Conservation (phyloP, 1,140 invertebrate species). For the Piezodorus guildinii region DNA sequence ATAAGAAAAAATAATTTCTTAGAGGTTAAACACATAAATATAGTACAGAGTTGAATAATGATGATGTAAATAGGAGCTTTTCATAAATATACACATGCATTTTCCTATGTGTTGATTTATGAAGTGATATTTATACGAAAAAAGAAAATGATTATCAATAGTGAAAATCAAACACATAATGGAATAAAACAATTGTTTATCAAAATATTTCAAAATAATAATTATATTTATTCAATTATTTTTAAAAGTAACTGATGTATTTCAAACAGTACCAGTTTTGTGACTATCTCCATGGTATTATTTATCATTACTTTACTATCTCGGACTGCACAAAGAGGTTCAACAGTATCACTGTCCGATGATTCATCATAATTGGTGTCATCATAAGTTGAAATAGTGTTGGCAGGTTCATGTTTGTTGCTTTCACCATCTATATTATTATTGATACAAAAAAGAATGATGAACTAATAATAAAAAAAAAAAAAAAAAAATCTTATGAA, state of each 20-base stretch:
- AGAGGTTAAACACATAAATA: too few species aligned
- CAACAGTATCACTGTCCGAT: slow-evolving; percentile 43
- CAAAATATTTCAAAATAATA: too few species aligned
- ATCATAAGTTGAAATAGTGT: slow-evolving; percentile 19
- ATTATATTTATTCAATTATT: too few species aligned
- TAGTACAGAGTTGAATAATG: too few species aligned
- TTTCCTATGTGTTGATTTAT: too few species aligned
- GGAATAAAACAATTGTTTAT: too few species aligned
- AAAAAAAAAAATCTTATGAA: neutral
- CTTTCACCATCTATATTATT: slow-evolving; percentile 24
- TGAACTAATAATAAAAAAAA: neutral
- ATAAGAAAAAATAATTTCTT: too few species aligned
- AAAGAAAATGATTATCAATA: too few species aligned
- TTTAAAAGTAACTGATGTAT: neutral
- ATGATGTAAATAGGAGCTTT: too few species aligned
- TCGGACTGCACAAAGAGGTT: slow-evolving; percentile 46
- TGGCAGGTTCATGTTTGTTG: slow-evolving; percentile 23
- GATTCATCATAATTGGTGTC: slow-evolving; percentile 45
- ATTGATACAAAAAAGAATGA: neutral
- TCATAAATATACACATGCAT: too few species aligned
- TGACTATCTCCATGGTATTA: slow-evolving; percentile 63
- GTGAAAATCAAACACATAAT: too few species aligned
- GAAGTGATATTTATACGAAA: too few species aligned
- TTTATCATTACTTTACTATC: slow-evolving; percentile 53
- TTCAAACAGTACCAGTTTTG: slow-evolving; percentile 38